Base-by-base conservation (phyloP, 2,888 invertebrate species). In the Argyra leucocephala region DNA sequence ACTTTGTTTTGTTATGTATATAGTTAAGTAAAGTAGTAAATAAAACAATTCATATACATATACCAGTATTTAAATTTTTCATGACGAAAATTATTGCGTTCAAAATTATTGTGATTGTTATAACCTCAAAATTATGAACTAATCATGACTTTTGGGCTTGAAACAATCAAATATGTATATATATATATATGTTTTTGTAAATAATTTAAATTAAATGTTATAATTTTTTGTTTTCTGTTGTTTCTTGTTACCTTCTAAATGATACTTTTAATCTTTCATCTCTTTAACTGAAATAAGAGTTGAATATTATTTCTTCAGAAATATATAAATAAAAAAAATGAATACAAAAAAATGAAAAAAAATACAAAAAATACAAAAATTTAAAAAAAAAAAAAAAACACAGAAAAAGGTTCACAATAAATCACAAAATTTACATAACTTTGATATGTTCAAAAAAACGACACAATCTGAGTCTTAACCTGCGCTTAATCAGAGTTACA, bases 351-450 rank as follows among this genome's bases (percentile, higher is more conserved):
- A 37, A 31, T 5, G 31, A 26, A 26, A 26, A 26, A 26, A 26
- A 26, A 26, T 26, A 26, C 7, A 26, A 6, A 6, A 6, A 26
- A 31, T 31, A 31, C 7, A 31, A 31, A 48, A 48, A 48, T 18
- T 5, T 2, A 18, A 48, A 48, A 48, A 48, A 9, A 12, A 18
- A 5, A 48, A 48, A 48, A 48, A 48, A 48, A 48, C 18, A 48
- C 48, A 48, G 6, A 18, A 48, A 48, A 48, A 48, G 48, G 48
- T 48, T 48, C 48, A 48, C 48, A 48, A 48, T 48, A 48, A 48
- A 48, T 48, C 48, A 48, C 48, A 48, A 48, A 48, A 48, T 48
- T 48, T 48, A 48, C 48, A 48, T 48, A 48, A 48, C 48, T 48
- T 48, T 48, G 48, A 48, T 48, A 48, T 48, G 48, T 48, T 48